Base-by-base conservation (phyloP, 2,888 invertebrate genomes). In the Apamea epomidion region DNA sequence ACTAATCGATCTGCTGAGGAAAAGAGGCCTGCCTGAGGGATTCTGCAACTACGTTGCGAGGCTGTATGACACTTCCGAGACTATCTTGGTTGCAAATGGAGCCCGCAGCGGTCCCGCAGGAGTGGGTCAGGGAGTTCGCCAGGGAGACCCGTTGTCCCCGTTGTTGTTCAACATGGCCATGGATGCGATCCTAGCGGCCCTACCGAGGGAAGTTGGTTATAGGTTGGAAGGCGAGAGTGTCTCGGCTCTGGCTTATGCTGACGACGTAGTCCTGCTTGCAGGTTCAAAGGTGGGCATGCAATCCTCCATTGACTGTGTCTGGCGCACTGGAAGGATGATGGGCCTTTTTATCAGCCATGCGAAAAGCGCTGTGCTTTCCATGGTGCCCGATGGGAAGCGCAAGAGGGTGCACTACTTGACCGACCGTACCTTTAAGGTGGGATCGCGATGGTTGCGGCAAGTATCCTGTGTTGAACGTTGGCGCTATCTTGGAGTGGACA, bases 91-190 rank as follows among this genome's bases (percentile, higher is more conserved):
- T 32, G 32, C 32, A 32, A 32, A 32, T 32, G 32, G 32, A 32
- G 32, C 32, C 32, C 32, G 32, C 32, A 32, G 32, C 32, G 32
- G 32, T 32, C 32, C 32, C 32, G 32, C 32, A 32, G 3, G 32
- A 32, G 32, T 32, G 32, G 32, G 32, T 32, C 32, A 32, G 32
- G 94, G 95, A 0, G 95, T 95, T 16, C 92, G 94, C 70, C 95
- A 96, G 86, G 95, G 95, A 0, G 94, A 95, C 85, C 94, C 95
- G 60, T 86, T 95, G 32, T 93, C 93, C 0, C 80, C 78, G 12
- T 16, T 93, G 2, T 64, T 94, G 6, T 95, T 96, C 74, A 95
- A 95, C 81, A 75, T 90, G 64, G 95, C 83, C 16, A 85, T 91
- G 88, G 90, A 91, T 74, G 42, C 79, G 10, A 78, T 91, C 0